Conservation (phyloP, 2,888 invertebrate species). For the Acanthosepion esculentum region DNA sequence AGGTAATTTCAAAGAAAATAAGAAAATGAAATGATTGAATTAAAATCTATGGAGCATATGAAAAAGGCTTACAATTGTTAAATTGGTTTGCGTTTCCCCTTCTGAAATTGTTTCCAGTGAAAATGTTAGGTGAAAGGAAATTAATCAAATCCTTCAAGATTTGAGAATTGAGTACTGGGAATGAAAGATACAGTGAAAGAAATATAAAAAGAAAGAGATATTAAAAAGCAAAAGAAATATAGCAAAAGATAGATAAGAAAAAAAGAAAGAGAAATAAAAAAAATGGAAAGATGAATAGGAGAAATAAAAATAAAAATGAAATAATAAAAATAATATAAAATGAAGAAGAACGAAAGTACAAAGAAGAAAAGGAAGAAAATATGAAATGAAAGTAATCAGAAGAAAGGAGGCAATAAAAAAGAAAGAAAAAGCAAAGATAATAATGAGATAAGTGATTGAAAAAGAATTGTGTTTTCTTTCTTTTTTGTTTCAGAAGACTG, state of each 20-base stretch:
- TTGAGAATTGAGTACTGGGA: no score
- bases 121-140: background rate
- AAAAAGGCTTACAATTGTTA: background rate
- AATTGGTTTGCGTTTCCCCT: background rate
- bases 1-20: background rate
- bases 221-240: background rate
- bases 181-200: no score
- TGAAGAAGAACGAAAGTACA: background rate
- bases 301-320: background rate
- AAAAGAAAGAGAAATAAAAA: background rate
- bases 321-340: background rate
- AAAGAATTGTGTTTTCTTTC: background rate
- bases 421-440: background rate
- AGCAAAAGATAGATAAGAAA: background rate
- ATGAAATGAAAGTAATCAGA: background rate
- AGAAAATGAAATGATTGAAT: background rate
- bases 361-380: background rate
- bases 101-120: background rate
- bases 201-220: background rate
- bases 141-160: slow-evolving; percentile 5
- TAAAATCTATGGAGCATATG: background rate
- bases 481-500: background rate
- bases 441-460: background rate
- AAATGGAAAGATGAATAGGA: background rate
- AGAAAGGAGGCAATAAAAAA: background rate